Conservation (phyloP, 2,797 vertebrate genomes). For the Chaetophractus vellerosus region DNA sequence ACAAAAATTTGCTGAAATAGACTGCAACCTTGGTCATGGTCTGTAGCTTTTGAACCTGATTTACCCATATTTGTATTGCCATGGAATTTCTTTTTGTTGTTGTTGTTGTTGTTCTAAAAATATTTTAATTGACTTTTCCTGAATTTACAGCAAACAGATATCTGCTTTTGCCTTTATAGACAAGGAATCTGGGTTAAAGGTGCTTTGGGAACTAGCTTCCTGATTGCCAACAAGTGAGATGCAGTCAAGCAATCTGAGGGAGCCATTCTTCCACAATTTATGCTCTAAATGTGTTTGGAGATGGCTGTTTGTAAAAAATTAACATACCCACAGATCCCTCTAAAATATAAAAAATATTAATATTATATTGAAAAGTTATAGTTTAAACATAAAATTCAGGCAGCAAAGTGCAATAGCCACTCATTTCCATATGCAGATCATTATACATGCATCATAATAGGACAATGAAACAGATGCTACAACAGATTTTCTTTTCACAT, state of each 20-base stretch:
- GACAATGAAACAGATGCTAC: conserved; percentile 47
- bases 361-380: conserved; percentile 36
- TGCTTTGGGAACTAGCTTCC: conserved; percentile 19
- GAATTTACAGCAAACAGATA: background rate
- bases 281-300: conserved; percentile 17
- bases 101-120: background rate
- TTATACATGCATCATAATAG: background rate
- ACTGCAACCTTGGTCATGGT: background rate
- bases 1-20: background rate
- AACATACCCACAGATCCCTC: background rate
- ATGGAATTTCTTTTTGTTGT: background rate
- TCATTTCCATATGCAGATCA: conserved; percentile 45
- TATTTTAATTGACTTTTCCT: background rate
- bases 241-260: background rate
- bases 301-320: conserved; percentile 67
- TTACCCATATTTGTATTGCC: background rate
- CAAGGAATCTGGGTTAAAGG: conserved; percentile 8
- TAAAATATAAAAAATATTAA: conserved; percentile 72
- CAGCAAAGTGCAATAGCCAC: conserved; percentile 9
- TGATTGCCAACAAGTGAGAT: background rate
- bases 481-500: conserved; percentile 48
- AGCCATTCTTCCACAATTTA: conserved; percentile 40
- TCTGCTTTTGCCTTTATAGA: conserved; percentile 16
- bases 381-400: conserved; percentile 49
- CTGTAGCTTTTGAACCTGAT: background rate